phyloP scores from a whole-genome alignment of 2,797 vertebrate species.

The Clarias platycephalus region DNA sequence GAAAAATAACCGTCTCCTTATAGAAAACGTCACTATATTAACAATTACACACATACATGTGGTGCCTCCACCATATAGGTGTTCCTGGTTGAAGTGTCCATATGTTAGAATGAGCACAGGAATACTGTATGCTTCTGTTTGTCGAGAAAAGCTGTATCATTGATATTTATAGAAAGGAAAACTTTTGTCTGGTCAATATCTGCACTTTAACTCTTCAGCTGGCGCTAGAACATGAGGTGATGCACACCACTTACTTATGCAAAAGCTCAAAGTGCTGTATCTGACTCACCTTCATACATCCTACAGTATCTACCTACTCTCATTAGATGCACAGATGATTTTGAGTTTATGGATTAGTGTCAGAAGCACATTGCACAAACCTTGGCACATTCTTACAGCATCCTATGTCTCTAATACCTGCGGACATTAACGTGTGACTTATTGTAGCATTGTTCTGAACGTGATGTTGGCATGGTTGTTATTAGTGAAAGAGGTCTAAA shows the following conservation, averaged over 20 bases:
- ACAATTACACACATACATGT: background rate
- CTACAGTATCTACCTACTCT: conserved; percentile 20
- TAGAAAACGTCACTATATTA: background rate
- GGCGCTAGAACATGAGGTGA: conserved; percentile 31
- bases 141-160: background rate
- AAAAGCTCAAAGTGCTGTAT: conserved; percentile 38
- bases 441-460: background rate
- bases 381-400: background rate
- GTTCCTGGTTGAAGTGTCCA: background rate
- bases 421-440: background rate
- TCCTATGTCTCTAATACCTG: background rate
- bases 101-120: background rate
- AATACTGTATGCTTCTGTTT: background rate
- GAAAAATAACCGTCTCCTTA: background rate
- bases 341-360: conserved; percentile 18
- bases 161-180: background rate
- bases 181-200: conserved; percentile 26
- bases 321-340: conserved; percentile 6
- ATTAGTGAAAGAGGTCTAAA: background rate
- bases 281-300: conserved; percentile 50
- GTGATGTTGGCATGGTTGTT: background rate
- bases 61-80: background rate
- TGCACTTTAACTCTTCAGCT: conserved; percentile 31
- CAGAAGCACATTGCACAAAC: conserved; percentile 7
- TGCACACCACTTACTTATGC: conserved; percentile 55